Evolutionary conservation across 2,797 vertebrate genomes (phyloP), one percentile per base, ranked within the genome.

Genomic region (Falco biarmicus): DNA sequence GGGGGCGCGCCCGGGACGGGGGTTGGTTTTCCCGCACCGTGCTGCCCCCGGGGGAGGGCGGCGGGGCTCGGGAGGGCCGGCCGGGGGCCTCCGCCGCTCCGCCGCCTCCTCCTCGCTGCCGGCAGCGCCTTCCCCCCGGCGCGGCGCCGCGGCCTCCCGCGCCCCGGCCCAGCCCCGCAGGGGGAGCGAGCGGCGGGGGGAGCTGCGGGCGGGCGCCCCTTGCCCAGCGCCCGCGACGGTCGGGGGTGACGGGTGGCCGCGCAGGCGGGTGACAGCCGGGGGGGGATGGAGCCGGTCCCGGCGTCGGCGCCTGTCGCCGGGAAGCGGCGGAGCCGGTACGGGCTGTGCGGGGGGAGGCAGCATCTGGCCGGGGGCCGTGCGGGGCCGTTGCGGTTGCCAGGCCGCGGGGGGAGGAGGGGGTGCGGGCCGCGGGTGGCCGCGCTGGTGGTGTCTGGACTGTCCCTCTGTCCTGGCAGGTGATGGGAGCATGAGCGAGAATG

Each of bases 401-500:
- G 26, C 20, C 10, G 51, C 57, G 32, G 17, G 22, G 51, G 15
- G 74, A 26, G 32, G 61, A 9, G 28, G 32, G 48, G n/a, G 8
- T 3, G 20, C 4, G 18, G 47, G 10, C 48, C 0, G 3, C 50
- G 66, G 5, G 19, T 37, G 4, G 31, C 28, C 6, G 10, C 2
- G 34, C 28, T 7, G 47, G 48, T 29, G 6, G 28, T 48, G 43
- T 63, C n/a, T 76, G 71, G 54, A 37, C 47, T 60, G 19, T 79
- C 25, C 25, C 32, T 71, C 45, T 89, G 79, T 71, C n/a, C 86
- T 31, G 3, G 50, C 84, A 90, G 89, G 83, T 80, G 89, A 94
- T 94, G 94, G 94, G 84, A 92, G 74, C 83, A 85, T 85, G 93
- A 95, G 61, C 31, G 79, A 61, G 24, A 79, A 71, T 83, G 95